phyloP scores from a whole-genome alignment of 2,888 invertebrate species.

The Agrotis ipsilon region DNA sequence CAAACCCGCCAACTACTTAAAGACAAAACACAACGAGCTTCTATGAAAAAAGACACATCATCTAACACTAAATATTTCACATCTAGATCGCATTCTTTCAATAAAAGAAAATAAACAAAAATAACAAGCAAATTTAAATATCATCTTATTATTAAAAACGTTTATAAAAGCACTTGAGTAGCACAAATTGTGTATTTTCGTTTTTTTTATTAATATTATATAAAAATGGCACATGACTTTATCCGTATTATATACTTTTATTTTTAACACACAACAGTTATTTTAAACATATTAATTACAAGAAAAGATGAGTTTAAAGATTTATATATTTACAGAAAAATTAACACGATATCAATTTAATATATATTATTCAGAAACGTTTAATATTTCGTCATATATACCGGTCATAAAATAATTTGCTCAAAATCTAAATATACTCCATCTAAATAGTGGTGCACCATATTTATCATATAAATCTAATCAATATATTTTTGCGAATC shows the following conservation, averaged over 20 bases:
- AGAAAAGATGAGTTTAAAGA: conserved; percentile 77
- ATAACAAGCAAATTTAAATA: conserved; percentile 91
- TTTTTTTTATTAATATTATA: conserved; percentile 66
- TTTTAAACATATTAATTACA: conserved; percentile 75
- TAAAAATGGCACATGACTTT: conserved; percentile 88
- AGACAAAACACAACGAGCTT: conserved; percentile 70
- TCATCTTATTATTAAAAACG: conserved; percentile 81
- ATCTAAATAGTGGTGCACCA: conserved; percentile 88
- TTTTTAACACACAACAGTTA: conserved; percentile 82
- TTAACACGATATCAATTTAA: conserved; percentile 77
- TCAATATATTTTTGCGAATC: conserved; percentile 80
- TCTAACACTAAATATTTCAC: conserved; percentile 75
- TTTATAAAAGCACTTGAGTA: conserved; percentile 89
- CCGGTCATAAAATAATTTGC: conserved; percentile 68
- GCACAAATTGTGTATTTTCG: conserved; percentile 82
- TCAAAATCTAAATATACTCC: conserved; percentile 77
- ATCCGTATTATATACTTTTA: conserved; percentile 79
- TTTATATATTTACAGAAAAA: conserved; percentile 86
- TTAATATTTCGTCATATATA: conserved; percentile 62
- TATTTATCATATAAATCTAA: conserved; percentile 80
- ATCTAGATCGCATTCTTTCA: conserved; percentile 77
- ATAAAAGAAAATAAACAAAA: conserved; percentile 74
- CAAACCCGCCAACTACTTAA: conserved; percentile 66
- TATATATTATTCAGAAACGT: conserved; percentile 78
- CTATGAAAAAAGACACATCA: conserved; percentile 66